Conservation (phyloP, 2,797 vertebrate species). For the Meriones psammophilus region DNA sequence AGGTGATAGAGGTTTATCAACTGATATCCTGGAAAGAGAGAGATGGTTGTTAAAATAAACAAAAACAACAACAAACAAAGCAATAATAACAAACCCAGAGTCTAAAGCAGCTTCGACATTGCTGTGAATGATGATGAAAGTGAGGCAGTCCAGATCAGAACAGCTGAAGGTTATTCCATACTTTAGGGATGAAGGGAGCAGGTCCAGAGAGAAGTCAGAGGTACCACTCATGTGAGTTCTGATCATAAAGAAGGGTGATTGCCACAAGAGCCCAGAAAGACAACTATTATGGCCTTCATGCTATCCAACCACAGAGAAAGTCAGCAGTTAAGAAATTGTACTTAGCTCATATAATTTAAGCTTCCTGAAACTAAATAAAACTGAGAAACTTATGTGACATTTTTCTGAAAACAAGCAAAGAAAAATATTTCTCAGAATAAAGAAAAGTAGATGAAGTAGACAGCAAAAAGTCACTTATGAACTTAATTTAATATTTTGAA, state of each 20-base stretch:
- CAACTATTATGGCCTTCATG: not conserved
- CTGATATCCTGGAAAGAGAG: not conserved
- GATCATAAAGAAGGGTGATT: not conserved
- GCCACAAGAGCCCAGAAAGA: not conserved
- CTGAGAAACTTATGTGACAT: not conserved
- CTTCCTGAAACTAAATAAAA: not conserved
- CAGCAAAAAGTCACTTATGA: not conserved
- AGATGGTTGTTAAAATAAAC: not conserved
- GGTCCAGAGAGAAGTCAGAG: not conserved
- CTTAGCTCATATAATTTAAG: not conserved
- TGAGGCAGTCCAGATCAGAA: not conserved
- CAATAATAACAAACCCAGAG: not conserved
- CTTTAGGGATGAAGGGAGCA: not conserved
- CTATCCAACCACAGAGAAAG: not conserved
- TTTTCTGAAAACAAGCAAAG: not conserved
- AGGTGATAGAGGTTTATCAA: not conserved
- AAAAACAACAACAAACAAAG: not conserved
- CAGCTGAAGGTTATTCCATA: not conserved
- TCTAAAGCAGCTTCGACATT: not conserved
- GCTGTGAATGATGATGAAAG: not conserved
- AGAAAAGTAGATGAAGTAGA: not conserved
- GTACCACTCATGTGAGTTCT: not conserved
- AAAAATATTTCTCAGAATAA: not conserved
- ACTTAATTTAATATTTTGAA: not conserved
- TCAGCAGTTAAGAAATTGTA: not conserved